Evolutionary conservation across 2,113 vertebrate species (phyloP).

Genomic region (Trogon melanurus): DNA sequence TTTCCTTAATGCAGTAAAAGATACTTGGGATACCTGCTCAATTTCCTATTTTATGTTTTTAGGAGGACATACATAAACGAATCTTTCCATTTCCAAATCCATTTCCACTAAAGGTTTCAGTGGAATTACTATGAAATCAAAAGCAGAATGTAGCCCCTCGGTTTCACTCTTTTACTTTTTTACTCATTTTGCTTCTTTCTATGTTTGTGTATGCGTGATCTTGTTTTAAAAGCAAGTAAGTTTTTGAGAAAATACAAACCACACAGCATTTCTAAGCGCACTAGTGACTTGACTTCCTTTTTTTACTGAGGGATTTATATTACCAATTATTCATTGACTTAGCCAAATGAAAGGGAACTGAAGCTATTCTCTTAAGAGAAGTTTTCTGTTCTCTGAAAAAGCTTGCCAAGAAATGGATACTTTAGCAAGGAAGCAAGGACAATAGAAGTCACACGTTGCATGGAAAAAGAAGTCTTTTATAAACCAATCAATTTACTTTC

Average conservation of each 20-base stretch:
- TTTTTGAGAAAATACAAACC: not conserved
- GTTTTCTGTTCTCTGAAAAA: constrained; percentile 52
- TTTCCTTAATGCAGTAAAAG: not conserved
- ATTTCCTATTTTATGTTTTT: not conserved
- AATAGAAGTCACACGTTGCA: not conserved
- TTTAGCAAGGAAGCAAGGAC: constrained; percentile 22
- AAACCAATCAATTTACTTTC: constrained; percentile 32
- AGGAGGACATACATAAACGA: not conserved
- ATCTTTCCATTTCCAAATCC: not conserved
- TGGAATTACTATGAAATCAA: not conserved
- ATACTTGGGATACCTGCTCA: not conserved
- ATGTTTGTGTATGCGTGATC: not conserved
- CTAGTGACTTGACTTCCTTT: not conserved
- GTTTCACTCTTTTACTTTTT: not conserved
- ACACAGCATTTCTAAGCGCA: not conserved
- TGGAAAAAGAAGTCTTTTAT: constrained; percentile 55
- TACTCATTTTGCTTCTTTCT: not conserved
- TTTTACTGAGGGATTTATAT: not conserved
- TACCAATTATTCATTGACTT: constrained; percentile 16
- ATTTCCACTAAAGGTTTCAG: not conserved
- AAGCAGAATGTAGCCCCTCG: not conserved
- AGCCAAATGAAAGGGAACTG: constrained; percentile 15
- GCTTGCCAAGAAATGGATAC: constrained; percentile 56
- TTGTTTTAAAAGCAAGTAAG: not conserved
- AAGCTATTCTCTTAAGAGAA: constrained; percentile 11